phyloP scores from a whole-genome alignment of 2,888 invertebrate species.

The Lutraria lutraria region DNA sequence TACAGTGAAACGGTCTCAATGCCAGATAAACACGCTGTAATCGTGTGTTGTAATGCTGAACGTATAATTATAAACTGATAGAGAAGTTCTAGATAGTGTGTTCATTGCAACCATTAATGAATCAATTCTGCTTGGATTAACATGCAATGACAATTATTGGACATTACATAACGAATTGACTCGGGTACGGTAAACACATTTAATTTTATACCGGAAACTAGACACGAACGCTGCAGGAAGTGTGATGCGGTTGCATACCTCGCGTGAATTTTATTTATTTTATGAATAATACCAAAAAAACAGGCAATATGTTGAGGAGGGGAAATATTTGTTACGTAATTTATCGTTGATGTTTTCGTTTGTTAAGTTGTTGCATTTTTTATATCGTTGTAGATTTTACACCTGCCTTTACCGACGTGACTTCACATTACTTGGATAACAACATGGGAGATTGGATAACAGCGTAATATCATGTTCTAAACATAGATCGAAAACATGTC shows the following conservation, averaged over 20 bases:
- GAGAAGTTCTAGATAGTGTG: not conserved
- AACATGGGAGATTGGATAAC: not conserved
- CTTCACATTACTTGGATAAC: constrained; percentile 21
- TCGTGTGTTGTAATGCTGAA: not conserved
- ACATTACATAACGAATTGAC: constrained; percentile 12
- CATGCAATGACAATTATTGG: not conserved
- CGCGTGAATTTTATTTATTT: constrained; percentile 11
- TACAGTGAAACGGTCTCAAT: not conserved
- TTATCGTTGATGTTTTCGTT: not conserved
- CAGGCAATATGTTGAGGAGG: constrained; percentile 2
- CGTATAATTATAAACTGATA: not conserved
- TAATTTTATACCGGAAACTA: not conserved
- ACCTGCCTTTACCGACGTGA: constrained; percentile 29
- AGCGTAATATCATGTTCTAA: constrained; percentile 3
- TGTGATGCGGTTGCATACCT: not conserved
- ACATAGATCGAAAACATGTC: not conserved
- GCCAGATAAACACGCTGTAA: not conserved
- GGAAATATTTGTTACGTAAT: not conserved
- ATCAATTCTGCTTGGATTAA: not conserved
- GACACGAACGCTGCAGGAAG: not conserved
- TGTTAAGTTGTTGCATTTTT: constrained; percentile 5
- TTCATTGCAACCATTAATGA: not conserved
- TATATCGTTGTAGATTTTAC: constrained; percentile 21
- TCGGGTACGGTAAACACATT: not conserved
- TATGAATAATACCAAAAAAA: not conserved